Evolutionary conservation across 2,113 vertebrate species (phyloP).

Genomic region (Vidua macroura): DNA sequence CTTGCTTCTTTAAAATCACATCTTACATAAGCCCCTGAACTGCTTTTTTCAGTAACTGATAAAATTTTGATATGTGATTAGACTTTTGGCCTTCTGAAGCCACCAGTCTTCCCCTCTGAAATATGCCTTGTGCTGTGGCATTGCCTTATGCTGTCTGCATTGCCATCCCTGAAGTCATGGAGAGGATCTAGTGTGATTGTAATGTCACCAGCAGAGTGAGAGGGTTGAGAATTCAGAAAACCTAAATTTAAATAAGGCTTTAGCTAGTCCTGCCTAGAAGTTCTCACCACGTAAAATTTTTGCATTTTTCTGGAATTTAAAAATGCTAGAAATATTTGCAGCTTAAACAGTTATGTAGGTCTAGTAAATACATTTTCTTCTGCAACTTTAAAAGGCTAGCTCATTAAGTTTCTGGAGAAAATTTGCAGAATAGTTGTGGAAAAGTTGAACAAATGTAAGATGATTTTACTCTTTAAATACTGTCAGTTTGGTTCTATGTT

Average conservation of each 20-base stretch:
- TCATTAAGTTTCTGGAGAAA: background rate
- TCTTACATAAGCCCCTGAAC: background rate
- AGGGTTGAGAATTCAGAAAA: background rate
- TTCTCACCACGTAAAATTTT: background rate
- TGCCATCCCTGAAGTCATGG: background rate
- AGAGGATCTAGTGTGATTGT: background rate
- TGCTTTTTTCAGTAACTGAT: background rate
- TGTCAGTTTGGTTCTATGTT: background rate
- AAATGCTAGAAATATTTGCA: background rate
- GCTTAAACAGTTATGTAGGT: background rate
- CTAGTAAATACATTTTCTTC: background rate
- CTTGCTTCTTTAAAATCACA: background rate
- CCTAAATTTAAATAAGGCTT: background rate
- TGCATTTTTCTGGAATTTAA: background rate
- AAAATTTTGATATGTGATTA: background rate
- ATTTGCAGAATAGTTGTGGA: background rate
- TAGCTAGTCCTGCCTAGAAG: background rate
- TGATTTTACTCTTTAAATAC: background rate
- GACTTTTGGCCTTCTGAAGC: background rate
- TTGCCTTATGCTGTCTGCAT: background rate
- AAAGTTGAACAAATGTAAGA: background rate
- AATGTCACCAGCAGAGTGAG: background rate
- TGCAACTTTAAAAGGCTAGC: background rate
- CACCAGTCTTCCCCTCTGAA: background rate
- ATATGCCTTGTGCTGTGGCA: background rate